phyloP scores from a whole-genome alignment of 2,797 vertebrate species.

The Falco naumanni region DNA sequence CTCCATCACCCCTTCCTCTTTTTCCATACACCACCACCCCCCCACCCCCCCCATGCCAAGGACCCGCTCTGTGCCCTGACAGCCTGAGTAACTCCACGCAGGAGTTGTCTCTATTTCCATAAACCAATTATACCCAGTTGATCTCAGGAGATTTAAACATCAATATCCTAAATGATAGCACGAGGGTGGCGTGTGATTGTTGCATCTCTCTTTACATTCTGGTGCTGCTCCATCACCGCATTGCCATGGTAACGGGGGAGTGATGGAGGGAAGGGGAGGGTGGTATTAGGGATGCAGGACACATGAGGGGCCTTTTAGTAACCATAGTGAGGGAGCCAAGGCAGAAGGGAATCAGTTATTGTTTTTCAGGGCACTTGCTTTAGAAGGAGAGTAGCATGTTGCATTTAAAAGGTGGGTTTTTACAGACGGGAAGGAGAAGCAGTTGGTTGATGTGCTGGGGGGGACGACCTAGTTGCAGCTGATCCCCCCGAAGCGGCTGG shows the following conservation, averaged over 20 bases:
- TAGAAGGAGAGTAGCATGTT: neutral
- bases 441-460: neutral
- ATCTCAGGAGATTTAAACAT: slow-evolving; percentile 71
- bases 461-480: neutral
- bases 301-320: slow-evolving; percentile 44
- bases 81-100: neutral
- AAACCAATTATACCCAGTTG: slow-evolving; percentile 76
- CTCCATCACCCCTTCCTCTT: neutral
- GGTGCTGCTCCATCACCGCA: slow-evolving; percentile 33
- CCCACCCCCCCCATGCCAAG: neutral
- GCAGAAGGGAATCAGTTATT: slow-evolving; percentile 44
- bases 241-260: slow-evolving; percentile 65
- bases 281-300: neutral
- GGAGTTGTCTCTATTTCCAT: slow-evolving; percentile 72
- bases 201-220: neutral
- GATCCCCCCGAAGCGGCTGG: fast-evolving
- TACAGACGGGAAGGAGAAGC: neutral
- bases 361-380: slow-evolving; percentile 6
- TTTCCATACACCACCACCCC: too few species aligned
- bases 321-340: slow-evolving; percentile 52
- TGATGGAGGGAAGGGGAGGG: neutral
- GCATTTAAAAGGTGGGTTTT: neutral
- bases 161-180: slow-evolving; percentile 60
- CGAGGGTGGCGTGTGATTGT: slow-evolving; percentile 12
- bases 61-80: fast-evolving